These are phyloP conservation scores for Gymnothorax javanicus DNA, from an alignment of 2,797 vertebrate species.

Conservation along the genomic window DNA sequence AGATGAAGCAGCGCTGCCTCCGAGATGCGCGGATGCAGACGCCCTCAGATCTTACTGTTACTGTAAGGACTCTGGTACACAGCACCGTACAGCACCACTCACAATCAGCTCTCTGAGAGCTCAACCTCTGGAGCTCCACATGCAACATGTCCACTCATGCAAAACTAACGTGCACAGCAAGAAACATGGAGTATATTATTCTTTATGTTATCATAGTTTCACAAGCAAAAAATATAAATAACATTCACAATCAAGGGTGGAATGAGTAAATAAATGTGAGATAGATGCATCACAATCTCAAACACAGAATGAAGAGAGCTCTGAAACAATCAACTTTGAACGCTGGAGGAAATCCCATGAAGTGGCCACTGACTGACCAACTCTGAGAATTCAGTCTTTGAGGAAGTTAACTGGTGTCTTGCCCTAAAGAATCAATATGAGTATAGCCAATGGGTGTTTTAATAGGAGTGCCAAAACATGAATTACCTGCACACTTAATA, in stretches of 20 bases:
- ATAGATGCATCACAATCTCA: slow-evolving; percentile 1
- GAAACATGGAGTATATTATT: neutral
- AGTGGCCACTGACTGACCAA: neutral
- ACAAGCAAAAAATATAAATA: neutral
- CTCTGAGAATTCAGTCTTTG: neutral
- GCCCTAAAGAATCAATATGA: neutral
- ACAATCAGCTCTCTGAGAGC: neutral
- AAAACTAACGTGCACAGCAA: neutral
- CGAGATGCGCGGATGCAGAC: neutral
- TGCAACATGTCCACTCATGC: neutral
- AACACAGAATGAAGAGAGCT: slow-evolving; percentile 34
- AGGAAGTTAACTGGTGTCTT: neutral
- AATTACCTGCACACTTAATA: neutral
- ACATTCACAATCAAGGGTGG: slow-evolving; percentile 32
- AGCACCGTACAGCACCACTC: neutral
- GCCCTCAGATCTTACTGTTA: too few species aligned
- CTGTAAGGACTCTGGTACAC: neutral
- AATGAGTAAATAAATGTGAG: slow-evolving; percentile 25
- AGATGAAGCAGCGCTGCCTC: neutral
- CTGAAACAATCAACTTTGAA: slow-evolving; percentile 38
- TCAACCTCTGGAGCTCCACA: neutral
- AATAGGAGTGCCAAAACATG: neutral
- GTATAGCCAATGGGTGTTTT: neutral
- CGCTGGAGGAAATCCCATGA: neutral
- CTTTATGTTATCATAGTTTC: neutral